Conservation (phyloP, 1,140 invertebrate species). For the Pogonognathellus flavescens region DNA sequence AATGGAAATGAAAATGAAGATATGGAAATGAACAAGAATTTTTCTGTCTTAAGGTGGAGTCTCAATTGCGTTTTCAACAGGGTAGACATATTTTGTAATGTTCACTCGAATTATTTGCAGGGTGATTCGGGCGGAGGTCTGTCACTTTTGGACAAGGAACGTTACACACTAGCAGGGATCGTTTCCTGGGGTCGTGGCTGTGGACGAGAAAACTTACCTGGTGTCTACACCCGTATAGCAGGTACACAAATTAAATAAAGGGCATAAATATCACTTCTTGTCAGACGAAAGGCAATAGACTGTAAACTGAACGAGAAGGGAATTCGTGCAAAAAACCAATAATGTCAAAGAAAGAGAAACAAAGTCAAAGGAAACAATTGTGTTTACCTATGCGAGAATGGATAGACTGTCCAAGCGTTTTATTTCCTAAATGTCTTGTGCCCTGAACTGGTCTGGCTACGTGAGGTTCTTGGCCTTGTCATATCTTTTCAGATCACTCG, state of each 20-base stretch:
- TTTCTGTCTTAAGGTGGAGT: not conserved
- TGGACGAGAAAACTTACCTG: constrained; percentile 55
- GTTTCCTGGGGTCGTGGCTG: constrained; percentile 60
- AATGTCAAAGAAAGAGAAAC: not conserved
- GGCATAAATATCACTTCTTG: too few relatives aligned
- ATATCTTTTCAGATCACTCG: too few relatives aligned
- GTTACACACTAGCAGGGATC: constrained; percentile 41
- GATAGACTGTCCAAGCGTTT: too few relatives aligned
- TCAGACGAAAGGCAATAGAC: too few relatives aligned
- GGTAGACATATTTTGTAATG: not conserved
- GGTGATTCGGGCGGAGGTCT: constrained; percentile 63
- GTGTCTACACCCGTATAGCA: constrained; percentile 63
- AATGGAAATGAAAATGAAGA: too few relatives aligned
- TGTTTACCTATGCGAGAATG: too few relatives aligned
- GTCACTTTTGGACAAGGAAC: constrained; percentile 26
- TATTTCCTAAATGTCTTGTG: not conserved
- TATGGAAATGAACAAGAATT: too few relatives aligned
- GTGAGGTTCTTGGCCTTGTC: too few relatives aligned
- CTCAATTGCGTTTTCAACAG: not conserved
- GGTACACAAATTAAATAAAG: constrained; percentile 21
- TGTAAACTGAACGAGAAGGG: too few relatives aligned
- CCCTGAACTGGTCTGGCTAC: too few relatives aligned
- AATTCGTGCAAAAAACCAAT: not conserved
- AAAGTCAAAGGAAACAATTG: not conserved
- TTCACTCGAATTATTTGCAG: constrained; percentile 1